These are phyloP conservation scores for Crambe crambe DNA, from an alignment of 37 sponge, comb jelly and placozoan species.

Conservation along the genomic window DNA sequence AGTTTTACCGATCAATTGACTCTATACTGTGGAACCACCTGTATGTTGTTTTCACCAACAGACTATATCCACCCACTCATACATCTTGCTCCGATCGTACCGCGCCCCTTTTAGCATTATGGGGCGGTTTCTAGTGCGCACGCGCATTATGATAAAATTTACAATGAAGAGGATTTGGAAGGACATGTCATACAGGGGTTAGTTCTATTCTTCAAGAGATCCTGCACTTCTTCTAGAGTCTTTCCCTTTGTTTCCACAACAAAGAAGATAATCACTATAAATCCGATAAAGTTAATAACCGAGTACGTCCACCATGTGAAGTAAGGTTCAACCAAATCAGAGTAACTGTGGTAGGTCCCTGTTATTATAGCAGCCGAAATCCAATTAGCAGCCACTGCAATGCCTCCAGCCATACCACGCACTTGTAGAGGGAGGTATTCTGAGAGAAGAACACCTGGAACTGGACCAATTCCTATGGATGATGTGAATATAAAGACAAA, in stretches of 20 bases:
- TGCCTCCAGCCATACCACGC: slow-evolving; percentile 45
- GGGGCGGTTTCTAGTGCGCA: no score
- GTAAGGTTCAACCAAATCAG: slow-evolving; percentile 10
- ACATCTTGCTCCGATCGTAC: no score
- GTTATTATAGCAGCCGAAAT: slow-evolving; percentile 54
- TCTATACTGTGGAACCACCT: no score
- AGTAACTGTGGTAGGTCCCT: slow-evolving; percentile 25
- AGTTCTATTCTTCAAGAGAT: slow-evolving; percentile 1
- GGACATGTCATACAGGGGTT: no score
- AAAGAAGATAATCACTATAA: slow-evolving; percentile 39
- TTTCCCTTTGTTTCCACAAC: slow-evolving; percentile 65
- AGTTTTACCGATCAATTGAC: no score
- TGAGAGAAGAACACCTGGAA: slow-evolving; percentile 76
- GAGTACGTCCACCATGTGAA: slow-evolving; percentile 65
- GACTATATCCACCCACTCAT: no score
- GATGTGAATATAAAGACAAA: slow-evolving; percentile 50
- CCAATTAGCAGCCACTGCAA: slow-evolving; percentile 65
- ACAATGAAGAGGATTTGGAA: no score
- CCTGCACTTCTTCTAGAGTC: slow-evolving; percentile 71
- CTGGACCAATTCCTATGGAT: slow-evolving; percentile 70
- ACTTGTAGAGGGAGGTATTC: slow-evolving; percentile 70
- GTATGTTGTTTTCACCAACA: not conserved
- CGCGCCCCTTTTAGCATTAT: no score
- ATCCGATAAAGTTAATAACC: slow-evolving; percentile 13
- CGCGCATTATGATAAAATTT: no score